Conservation (phyloP, 1,140 invertebrate genomes). For the Euschistus heros region DNA sequence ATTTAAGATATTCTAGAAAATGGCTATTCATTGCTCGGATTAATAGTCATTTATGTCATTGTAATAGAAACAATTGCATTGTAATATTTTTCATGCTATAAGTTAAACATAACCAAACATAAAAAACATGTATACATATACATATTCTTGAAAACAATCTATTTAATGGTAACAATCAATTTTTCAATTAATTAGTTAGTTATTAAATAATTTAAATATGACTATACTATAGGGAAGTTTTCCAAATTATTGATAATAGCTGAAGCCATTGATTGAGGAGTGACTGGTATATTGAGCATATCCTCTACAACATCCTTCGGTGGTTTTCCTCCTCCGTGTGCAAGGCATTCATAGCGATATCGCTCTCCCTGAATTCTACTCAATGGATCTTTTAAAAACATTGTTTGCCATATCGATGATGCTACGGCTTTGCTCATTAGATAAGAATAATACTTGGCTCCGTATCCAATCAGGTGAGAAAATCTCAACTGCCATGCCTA, state of each 20-base stretch:
- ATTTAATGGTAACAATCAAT: no score
- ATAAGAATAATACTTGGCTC: constrained; percentile 97
- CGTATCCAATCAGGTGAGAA: constrained; percentile 93
- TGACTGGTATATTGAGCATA: constrained; percentile 57
- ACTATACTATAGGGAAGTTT: background rate
- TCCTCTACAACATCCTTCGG: constrained; percentile 58
- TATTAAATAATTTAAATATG: no score
- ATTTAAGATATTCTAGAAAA: no score
- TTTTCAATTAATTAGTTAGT: no score
- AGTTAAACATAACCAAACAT: no score
- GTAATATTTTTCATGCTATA: no score
- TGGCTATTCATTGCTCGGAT: no score
- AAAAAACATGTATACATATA: no score
- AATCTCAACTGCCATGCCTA: constrained; percentile 93
- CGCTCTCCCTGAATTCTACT: constrained; percentile 59
- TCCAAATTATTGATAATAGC: constrained; percentile 43
- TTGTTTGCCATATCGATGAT: constrained; percentile 83
- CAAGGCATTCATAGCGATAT: constrained; percentile 64
- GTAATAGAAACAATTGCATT: no score
- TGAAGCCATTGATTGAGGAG: constrained; percentile 42
- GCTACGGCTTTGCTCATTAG: constrained; percentile 87
- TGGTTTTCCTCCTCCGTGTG: constrained; percentile 81
- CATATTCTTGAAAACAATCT: no score
- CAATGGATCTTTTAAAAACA: constrained; percentile 77
- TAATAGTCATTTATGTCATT: no score